phyloP scores from a whole-genome alignment of 2,888 invertebrate genomes.

The Eilema depressum region DNA sequence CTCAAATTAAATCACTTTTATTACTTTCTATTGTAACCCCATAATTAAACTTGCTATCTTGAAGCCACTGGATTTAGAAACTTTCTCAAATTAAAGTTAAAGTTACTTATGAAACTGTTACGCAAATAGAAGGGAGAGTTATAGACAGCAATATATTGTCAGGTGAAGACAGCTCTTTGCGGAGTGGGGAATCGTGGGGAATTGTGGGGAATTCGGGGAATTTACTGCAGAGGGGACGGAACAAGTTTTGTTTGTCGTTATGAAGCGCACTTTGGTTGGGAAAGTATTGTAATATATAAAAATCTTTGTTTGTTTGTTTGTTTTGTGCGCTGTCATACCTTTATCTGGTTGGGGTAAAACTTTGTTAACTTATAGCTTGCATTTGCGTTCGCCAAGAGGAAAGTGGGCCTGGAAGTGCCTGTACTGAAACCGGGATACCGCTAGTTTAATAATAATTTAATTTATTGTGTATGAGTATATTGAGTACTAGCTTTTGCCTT shows the following conservation, averaged over 20 bases:
- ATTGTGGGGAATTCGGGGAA: not conserved
- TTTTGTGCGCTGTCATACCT: not conserved
- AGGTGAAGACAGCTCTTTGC: slow-evolving; percentile 7
- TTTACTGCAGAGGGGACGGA: not conserved
- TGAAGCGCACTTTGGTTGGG: not conserved
- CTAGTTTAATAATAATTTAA: no score
- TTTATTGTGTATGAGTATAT: no score
- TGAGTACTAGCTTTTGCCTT: no score
- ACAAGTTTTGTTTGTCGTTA: not conserved
- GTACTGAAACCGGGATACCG: no score
- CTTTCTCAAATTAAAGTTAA: slow-evolving; percentile 8
- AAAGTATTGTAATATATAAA: slow-evolving; percentile 1
- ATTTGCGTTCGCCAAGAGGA: not conserved
- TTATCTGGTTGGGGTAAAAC: not conserved
- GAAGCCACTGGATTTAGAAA: not conserved
- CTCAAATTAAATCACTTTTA: not conserved
- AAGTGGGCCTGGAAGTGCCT: no score
- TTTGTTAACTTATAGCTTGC: not conserved
- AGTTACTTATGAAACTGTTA: slow-evolving; percentile 8
- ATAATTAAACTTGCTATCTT: not conserved
- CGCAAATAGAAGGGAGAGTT: not conserved
- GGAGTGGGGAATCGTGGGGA: not conserved
- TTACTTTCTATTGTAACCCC: not conserved
- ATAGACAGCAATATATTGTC: slow-evolving; percentile 8
- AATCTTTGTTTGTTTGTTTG: not conserved